Percentiles rank a stretch among this genome's conserved stretches.
Conservation (phyloP, 2,113 vertebrate genomes). For the Tricholaema leucomelas region DNA sequence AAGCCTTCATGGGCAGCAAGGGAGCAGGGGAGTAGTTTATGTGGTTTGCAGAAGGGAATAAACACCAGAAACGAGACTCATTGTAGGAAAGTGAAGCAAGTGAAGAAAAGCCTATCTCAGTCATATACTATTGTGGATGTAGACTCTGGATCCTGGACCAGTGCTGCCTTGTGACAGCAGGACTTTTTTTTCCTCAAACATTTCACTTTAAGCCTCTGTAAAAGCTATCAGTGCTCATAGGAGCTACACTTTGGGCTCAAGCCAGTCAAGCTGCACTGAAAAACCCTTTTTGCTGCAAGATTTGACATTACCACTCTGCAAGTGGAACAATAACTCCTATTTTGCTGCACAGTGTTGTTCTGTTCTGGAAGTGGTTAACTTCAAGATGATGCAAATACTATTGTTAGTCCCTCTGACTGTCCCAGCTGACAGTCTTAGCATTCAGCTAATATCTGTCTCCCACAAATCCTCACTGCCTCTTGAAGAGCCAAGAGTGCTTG, state of each 20-base stretch:
- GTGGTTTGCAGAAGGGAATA: not conserved
- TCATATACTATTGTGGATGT: not conserved
- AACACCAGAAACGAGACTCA: not conserved
- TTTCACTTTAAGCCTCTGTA: not conserved
- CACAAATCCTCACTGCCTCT: conserved; percentile 29
- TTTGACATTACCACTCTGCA: not conserved
- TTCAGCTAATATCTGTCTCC: conserved; percentile 39
- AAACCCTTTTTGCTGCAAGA: not conserved
- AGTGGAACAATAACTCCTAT: conserved; percentile 2
- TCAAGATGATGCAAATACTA: conserved; percentile 36
- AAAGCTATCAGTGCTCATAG: not conserved
- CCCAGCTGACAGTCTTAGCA: conserved; percentile 42
- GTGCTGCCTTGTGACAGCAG: not conserved
- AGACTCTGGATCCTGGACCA: not conserved
- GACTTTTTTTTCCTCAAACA: not conserved
- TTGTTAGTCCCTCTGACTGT: conserved; percentile 18
- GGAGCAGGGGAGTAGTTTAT: not conserved
- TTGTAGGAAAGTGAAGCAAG: not conserved
- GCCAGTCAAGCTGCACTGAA: not conserved
- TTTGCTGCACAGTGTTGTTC: not conserved
- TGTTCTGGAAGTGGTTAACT: conserved; percentile 54
- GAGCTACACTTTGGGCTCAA: not conserved
- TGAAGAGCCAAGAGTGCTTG: conserved; percentile 50
- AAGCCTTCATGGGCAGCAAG: not conserved
- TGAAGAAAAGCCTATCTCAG: not conserved